Evolutionary conservation across 2,113 vertebrate genomes (phyloP).

Genomic region (Actenoides hombroni): DNA sequence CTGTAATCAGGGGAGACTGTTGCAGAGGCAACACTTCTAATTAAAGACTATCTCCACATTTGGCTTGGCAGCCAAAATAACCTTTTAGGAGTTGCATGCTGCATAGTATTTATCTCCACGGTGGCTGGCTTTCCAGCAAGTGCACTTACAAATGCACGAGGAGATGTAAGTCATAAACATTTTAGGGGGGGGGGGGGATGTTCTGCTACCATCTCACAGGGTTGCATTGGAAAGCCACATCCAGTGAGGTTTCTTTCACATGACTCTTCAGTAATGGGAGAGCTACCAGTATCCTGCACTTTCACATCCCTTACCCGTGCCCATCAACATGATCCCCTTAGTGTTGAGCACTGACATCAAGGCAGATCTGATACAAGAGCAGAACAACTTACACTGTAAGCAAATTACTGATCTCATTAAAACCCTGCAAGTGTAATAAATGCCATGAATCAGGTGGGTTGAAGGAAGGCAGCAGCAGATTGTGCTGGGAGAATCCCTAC

Average conservation of each 20-base stretch:
- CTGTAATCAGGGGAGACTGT: no score
- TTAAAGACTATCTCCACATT: slow-evolving; percentile 21
- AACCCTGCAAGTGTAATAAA: no score
- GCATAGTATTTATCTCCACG: neutral
- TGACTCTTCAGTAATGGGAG: neutral
- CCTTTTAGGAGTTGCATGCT: neutral
- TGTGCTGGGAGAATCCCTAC: no score
- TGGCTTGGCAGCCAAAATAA: slow-evolving; percentile 43
- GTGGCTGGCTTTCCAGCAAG: slow-evolving; percentile 3
- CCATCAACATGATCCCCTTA: no score
- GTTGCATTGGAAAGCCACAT: neutral
- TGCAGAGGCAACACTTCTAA: slow-evolving; percentile 23
- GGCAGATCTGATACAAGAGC: no score
- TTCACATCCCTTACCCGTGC: no score
- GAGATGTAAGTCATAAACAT: neutral
- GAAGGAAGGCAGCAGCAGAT: no score
- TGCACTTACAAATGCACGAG: neutral
- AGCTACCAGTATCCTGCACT: no score
- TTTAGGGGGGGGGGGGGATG: neutral
- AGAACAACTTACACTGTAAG: no score
- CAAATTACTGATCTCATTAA: no score
- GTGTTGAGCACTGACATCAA: no score
- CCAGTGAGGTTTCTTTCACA: neutral
- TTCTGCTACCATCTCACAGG: neutral
- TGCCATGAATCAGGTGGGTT: no score